These are phyloP conservation scores for Holacanthus passer DNA, from an alignment of 2,113 vertebrate genomes.

Conservation along the genomic window DNA sequence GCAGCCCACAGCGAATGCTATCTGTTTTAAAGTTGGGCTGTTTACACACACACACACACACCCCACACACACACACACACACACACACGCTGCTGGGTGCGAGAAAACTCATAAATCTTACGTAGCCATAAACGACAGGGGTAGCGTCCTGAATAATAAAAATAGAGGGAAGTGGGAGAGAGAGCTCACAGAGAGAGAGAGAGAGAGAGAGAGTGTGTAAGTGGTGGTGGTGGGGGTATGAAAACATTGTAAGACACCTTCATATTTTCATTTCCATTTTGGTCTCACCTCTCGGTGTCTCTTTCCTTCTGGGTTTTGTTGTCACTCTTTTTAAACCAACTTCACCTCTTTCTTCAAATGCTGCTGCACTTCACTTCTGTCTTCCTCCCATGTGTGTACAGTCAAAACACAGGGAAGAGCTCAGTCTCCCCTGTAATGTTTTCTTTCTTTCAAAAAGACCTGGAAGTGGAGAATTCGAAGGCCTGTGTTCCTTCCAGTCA, in stretches of 20 bases:
- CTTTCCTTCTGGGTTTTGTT: slow-evolving; percentile 33
- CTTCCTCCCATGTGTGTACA: slow-evolving; percentile 25
- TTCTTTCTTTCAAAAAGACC: slow-evolving; percentile 3
- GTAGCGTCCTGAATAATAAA: slow-evolving; percentile 86
- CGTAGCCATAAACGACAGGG: slow-evolving; percentile 85
- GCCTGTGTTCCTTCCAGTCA: no score
- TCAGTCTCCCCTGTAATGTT: neutral
- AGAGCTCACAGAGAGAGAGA: slow-evolving; percentile 48
- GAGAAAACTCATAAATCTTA: slow-evolving; percentile 89
- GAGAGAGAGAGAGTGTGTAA: slow-evolving; percentile 46
- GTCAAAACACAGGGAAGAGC: slow-evolving; percentile 10
- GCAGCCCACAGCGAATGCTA: slow-evolving; percentile 78
- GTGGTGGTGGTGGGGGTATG: slow-evolving; percentile 13
- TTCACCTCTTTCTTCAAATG: slow-evolving; percentile 51
- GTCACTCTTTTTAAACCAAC: slow-evolving; percentile 38
- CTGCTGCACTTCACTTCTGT: slow-evolving; percentile 58
- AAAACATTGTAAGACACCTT: slow-evolving; percentile 61
- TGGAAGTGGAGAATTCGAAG: slow-evolving; percentile 1
- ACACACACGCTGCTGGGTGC: slow-evolving; percentile 60
- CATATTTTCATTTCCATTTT: slow-evolving; percentile 66
- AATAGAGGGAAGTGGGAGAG: slow-evolving; percentile 70
- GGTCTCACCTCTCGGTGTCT: slow-evolving; percentile 44
- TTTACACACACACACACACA: slow-evolving; percentile 75
- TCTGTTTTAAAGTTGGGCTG: slow-evolving; percentile 85
- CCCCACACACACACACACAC: slow-evolving; percentile 45